Evolutionary conservation across 2,113 vertebrate genomes (phyloP), one percentile per base, ranked within the genome.

Genomic region (Dipodomys ordii): DNA sequence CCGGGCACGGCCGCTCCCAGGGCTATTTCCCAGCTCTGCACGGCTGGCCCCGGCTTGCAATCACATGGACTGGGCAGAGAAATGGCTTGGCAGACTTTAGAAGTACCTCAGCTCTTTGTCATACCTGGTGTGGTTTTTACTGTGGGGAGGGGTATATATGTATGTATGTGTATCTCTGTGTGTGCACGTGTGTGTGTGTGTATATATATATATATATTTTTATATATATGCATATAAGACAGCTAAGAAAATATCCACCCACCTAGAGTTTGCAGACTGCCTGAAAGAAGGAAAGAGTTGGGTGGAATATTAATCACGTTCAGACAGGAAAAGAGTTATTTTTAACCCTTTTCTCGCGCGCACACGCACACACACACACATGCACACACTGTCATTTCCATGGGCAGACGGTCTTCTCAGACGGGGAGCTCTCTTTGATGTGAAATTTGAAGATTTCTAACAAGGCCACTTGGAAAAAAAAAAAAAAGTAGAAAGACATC

Each of bases 281-380:
- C 92, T 77, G 94, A 91, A 89, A 97, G 97, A 96, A 98, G 93
- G 97, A 97, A 98, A 96, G 97, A 97, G 96, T 97, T 97, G 97
- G 97, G 95, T 93, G 92, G 98, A 97, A 98, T 98, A 98, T 98
- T 98, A 98, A 98, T 98, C 97, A 95, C 88, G 97, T 97, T 90
- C 79, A 97, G 89, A 95, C 96, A 94, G 39, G 93, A 93, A 98
- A 97, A 96, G 96, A 96, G 94, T 98, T 98, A 97, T 98, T 98
- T 98, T 98, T 98, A 98, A 98, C 96, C 97, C 97, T 98, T 98
- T 97, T 95, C 95, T 94, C 95, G 96, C 94, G 5, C 39, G 5
- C 39, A 6, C 96, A 95, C 85, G 46, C 94, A 87, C n/a, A 83
- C 32, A 84, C n/a, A 32, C 16, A 53, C 27, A 81, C 32, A 57